phyloP scores from a whole-genome alignment of 2,888 invertebrate genomes.

The Tetranychus truncatus region DNA sequence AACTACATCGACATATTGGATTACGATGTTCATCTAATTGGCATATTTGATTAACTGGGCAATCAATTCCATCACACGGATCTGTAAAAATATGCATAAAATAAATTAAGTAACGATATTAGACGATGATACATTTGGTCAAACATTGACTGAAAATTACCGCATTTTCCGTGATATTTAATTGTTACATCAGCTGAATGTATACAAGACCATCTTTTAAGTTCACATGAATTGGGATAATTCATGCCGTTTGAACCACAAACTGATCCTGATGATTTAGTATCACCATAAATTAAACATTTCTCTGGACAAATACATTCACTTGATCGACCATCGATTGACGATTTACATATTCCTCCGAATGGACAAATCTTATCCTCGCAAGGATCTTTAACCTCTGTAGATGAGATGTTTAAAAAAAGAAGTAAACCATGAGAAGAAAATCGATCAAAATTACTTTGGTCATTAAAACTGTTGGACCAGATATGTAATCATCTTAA shows the following conservation, averaged over 20 bases:
- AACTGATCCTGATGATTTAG: conserved; percentile 49
- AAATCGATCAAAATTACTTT: background rate
- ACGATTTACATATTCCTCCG: conserved; percentile 55
- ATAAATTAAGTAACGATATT: conserved; percentile 11
- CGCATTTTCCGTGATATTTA: conserved; percentile 36
- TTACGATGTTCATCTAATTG: conserved; percentile 57
- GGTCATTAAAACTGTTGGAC: background rate
- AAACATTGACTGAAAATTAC: conserved; percentile 30
- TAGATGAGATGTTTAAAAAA: background rate
- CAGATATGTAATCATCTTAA: background rate
- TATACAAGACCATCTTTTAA: conserved; percentile 32
- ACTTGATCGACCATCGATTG: conserved; percentile 44
- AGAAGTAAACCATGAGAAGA: background rate
- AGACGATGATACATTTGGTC: background rate
- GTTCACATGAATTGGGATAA: conserved; percentile 33
- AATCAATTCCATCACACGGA: conserved; percentile 60
- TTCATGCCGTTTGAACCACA: conserved; percentile 44
- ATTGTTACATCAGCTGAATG: conserved; percentile 32
- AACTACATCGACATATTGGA: conserved; percentile 61
- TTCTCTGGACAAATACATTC: conserved; percentile 55
- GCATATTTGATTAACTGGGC: conserved; percentile 47
- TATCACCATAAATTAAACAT: conserved; percentile 39
- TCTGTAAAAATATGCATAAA: conserved; percentile 39
- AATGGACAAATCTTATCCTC: conserved; percentile 59
- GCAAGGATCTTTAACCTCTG: conserved; percentile 35